Evolutionary conservation across 2,888 invertebrate species (phyloP).

Genomic region (Archips xylosteana): DNA sequence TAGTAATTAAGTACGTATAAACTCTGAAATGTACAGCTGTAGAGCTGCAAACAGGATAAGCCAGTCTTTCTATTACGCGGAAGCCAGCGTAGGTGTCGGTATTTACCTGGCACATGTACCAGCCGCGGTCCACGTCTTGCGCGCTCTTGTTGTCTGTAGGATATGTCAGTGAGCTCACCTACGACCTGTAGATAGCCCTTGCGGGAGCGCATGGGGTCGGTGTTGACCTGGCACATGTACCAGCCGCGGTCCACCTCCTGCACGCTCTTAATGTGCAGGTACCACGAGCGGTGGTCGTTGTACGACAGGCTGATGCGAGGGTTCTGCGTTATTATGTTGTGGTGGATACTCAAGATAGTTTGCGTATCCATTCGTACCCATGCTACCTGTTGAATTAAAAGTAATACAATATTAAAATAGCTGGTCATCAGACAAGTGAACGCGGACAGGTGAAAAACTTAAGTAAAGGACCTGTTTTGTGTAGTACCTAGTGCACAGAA

Average conservation of each 20-base stretch:
- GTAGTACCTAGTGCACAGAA: too few species aligned
- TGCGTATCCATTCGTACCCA: conserved; percentile 97
- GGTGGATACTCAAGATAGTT: conserved; percentile 96
- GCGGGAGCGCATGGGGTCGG: conserved; percentile 95
- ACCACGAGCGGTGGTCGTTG: conserved; percentile 97
- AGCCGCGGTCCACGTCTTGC: neutral
- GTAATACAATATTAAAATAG: neutral
- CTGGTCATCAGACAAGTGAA: too few species aligned
- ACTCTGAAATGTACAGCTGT: too few species aligned
- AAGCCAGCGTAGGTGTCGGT: conserved; percentile 95
- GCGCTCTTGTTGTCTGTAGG: neutral
- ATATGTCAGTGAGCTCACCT: conserved; percentile 85
- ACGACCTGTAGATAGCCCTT: conserved; percentile 96
- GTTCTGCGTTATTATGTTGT: conserved; percentile 96
- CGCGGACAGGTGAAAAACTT: too few species aligned
- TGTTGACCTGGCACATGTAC: conserved; percentile 97
- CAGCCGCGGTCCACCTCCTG: conserved; percentile 95
- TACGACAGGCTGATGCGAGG: conserved; percentile 93
- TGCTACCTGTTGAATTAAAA: conserved; percentile 88
- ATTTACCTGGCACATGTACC: conserved; percentile 94
- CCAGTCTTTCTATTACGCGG: conserved; percentile 91
- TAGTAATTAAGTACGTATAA: too few species aligned
- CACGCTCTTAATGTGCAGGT: conserved; percentile 94
- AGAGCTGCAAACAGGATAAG: neutral
- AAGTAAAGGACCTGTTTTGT: neutral